A percentile compares a stretch with the other conserved stretches of the same genome.
Evolutionary conservation across 2,797 vertebrate species (phyloP).

Genomic region (Adrianichthys oophorus): DNA sequence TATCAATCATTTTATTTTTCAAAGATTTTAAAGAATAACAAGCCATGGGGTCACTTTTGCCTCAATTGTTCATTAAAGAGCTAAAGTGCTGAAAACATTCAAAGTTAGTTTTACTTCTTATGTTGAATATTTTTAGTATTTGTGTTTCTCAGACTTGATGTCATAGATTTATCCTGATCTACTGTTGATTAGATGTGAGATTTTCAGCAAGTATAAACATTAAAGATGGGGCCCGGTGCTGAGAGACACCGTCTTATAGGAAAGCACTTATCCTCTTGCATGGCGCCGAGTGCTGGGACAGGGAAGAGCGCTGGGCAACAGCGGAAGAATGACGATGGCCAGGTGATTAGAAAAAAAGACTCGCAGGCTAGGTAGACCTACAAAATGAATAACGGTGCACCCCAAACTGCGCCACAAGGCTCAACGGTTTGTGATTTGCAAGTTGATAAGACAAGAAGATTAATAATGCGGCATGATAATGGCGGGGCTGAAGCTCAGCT

Average conservation of each 20-base stretch:
- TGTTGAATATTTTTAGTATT: too few relatives aligned
- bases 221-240: background rate
- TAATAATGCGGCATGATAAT: slow-evolving; percentile 99
- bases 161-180: too few relatives aligned
- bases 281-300: slow-evolving; percentile 40
- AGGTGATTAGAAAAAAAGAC: slow-evolving; percentile 98
- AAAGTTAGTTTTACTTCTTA: too few relatives aligned
- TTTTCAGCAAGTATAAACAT: background rate
- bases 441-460: slow-evolving; percentile 99
- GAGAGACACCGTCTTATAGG: background rate
- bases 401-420: slow-evolving; percentile 99
- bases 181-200: too few relatives aligned
- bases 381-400: slow-evolving; percentile 99
- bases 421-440: slow-evolving; percentile 99
- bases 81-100: too few relatives aligned
- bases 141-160: too few relatives aligned
- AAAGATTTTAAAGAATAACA: too few relatives aligned
- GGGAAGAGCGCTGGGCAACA: slow-evolving; percentile 86
- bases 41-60: too few relatives aligned
- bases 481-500: slow-evolving; percentile 97
- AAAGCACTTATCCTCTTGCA: slow-evolving; percentile 7
- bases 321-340: slow-evolving; percentile 96
- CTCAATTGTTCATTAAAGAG: too few relatives aligned
- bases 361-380: slow-evolving; percentile 98
- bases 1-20: too few relatives aligned